phyloP scores from a whole-genome alignment of 1,140 invertebrate species.

The Campoletis sonorensis region DNA sequence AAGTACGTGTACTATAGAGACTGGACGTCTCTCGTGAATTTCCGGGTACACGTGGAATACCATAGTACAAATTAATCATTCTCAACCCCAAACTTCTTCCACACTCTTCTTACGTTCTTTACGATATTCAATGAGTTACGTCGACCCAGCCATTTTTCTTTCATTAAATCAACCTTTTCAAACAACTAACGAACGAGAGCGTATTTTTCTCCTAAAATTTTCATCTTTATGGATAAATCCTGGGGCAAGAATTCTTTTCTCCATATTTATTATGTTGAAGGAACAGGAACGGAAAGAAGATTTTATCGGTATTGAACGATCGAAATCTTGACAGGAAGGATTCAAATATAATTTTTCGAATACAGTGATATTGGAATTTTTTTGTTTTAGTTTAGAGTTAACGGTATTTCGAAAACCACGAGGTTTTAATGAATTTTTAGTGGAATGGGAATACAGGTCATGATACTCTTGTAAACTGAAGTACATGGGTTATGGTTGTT shows the following conservation, averaged over 20 bases:
- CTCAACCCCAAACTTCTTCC: constrained; percentile 17
- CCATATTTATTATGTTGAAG: no score
- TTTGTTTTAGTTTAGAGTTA: neutral
- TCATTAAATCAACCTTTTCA: constrained; percentile 23
- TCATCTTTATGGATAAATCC: no score
- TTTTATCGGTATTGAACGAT: no score
- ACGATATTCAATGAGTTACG: constrained; percentile 40
- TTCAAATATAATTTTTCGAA: no score
- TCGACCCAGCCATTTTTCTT: neutral
- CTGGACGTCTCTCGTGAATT: constrained; percentile 41
- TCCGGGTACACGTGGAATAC: constrained; percentile 45
- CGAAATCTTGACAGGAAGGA: no score
- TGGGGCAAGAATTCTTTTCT: no score
- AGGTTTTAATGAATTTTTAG: neutral
- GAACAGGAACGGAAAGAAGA: no score
- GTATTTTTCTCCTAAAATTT: no score
- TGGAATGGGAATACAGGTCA: neutral
- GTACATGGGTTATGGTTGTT: constrained; percentile 26
- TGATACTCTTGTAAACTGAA: neutral
- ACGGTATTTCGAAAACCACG: neutral
- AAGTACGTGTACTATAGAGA: constrained; percentile 11
- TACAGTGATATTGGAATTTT: no score
- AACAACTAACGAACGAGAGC: neutral
- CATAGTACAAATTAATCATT: constrained; percentile 44
- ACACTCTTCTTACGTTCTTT: neutral